These are phyloP conservation scores for Xiphophorus maculatus DNA, from an alignment of 2,113 vertebrate species.

Conservation along the genomic window DNA sequence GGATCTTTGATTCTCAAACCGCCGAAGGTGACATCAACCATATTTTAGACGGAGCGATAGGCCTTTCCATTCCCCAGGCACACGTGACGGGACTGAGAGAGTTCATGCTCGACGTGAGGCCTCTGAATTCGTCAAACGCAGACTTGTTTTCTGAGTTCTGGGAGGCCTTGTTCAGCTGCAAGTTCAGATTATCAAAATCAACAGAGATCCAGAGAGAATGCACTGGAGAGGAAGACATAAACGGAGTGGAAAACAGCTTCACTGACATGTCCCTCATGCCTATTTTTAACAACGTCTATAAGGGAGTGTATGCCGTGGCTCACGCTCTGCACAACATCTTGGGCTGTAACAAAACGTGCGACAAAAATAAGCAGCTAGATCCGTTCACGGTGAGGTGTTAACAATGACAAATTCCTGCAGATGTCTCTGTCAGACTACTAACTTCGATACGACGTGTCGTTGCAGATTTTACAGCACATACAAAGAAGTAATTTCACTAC, in stretches of 20 bases:
- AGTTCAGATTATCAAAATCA: constrained; percentile 28
- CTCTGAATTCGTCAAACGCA: constrained; percentile 57
- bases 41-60: constrained; percentile 75
- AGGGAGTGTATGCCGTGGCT: constrained; percentile 77
- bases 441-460: background rate
- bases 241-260: constrained; percentile 66
- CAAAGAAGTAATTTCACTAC: constrained; percentile 66
- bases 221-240: constrained; percentile 71
- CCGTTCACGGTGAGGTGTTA: constrained; percentile 55
- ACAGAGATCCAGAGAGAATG: constrained; percentile 37
- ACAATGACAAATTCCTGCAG: background rate
- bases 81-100: constrained; percentile 67
- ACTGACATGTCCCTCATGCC: constrained; percentile 79
- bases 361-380: constrained; percentile 41
- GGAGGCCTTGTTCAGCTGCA: constrained; percentile 73
- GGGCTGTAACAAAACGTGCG: constrained; percentile 64
- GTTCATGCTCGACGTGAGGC: constrained; percentile 74
- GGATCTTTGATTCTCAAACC: constrained; percentile 75
- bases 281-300: constrained; percentile 78
- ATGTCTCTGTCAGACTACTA: background rate
- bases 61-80: constrained; percentile 74
- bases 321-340: constrained; percentile 70
- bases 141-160: constrained; percentile 72
- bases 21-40: constrained; percentile 57
- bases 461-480: constrained; percentile 69